Base-by-base conservation (phyloP, 2,113 vertebrate genomes). In the Oxyura jamaicensis region DNA sequence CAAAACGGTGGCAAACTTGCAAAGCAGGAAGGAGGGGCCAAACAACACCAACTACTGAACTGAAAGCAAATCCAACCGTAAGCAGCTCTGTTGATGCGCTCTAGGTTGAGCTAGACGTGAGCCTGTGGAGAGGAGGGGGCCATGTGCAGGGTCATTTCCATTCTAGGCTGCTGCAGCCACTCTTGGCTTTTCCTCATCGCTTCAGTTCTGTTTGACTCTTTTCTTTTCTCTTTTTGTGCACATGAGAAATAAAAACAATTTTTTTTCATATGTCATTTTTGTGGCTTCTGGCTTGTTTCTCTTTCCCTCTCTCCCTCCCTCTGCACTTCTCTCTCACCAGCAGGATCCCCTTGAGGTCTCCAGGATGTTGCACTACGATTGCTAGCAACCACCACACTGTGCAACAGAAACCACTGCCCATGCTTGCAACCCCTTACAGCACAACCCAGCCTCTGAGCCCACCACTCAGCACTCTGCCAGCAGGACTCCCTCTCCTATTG, bases 241-340 rank as follows among this genome's bases (percentile, higher is more conserved):
- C 98, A 98, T 98, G 96, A 98, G 95, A 98, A 99, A 99, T 99
- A 98, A 99, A 99, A 99, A 97, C 98, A 98, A 98, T 46, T 96
- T 93, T 93, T 89, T 96, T 99, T 98, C 97, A 96, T 98, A 98
- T 98, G 98, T 98, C 98, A 98, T 96, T 97, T 95, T 95, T 71
- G 90, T 91, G 93, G 93, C 88, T 91, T 89, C 92, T 95, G 96
- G 97, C 97, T 97, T 87, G 56, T 89, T 95, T 94, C 50, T 97
- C 62, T 68, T 84, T 82, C 44, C 39, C 17, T 44, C 31, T 81
- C n/a, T 48, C 58, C 21, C 53, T n/a, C 18, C 17, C 12, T 19
- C 73, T 56, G 16, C 4, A 2, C 39, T 91, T 91, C 53, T 36
- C 72, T 92, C 41, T 85, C 20, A 42, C 58, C 41, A 29, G 20